phyloP scores from a whole-genome alignment of 2,797 vertebrate genomes.

The Rhinella marina region DNA sequence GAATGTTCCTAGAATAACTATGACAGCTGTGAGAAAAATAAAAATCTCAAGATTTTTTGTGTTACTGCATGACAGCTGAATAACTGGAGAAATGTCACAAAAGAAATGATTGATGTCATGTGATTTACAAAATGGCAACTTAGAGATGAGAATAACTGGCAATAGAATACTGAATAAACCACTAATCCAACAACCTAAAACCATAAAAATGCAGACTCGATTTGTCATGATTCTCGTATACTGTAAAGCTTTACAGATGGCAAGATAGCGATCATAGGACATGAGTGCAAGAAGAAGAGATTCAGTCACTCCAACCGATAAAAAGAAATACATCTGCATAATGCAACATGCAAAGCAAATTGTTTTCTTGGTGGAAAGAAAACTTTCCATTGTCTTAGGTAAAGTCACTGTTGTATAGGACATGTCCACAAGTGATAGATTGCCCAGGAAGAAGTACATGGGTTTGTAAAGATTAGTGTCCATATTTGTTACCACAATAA shows the following conservation, averaged over 20 bases:
- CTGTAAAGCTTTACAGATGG: constrained; percentile 67
- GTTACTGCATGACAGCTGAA: constrained; percentile 66
- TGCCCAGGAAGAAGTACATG: constrained; percentile 64
- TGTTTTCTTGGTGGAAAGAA: constrained; percentile 64
- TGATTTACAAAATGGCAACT: constrained; percentile 65
- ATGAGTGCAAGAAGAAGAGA: constrained; percentile 67
- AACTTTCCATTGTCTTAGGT: constrained; percentile 68
- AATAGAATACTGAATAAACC: constrained; percentile 66
- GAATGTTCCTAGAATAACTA: constrained; percentile 14
- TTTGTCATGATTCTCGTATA: constrained; percentile 66
- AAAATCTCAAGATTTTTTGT: constrained; percentile 37
- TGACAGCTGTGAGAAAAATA: constrained; percentile 11
- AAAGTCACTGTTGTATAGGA: constrained; percentile 66
- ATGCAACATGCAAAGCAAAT: constrained; percentile 68
- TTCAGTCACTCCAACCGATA: constrained; percentile 68
- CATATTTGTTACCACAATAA: constrained; percentile 63
- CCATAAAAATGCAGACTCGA: constrained; percentile 58
- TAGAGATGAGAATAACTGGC: constrained; percentile 66
- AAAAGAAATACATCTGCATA: constrained; percentile 69
- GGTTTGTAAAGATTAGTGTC: constrained; percentile 63
- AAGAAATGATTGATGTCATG: constrained; percentile 68
- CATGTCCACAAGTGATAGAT: constrained; percentile 62
- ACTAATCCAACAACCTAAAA: constrained; percentile 63
- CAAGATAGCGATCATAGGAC: constrained; percentile 67
- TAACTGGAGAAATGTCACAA: constrained; percentile 66